Base-by-base conservation (phyloP, 2,113 vertebrate species). In the Megalops atlanticus region DNA sequence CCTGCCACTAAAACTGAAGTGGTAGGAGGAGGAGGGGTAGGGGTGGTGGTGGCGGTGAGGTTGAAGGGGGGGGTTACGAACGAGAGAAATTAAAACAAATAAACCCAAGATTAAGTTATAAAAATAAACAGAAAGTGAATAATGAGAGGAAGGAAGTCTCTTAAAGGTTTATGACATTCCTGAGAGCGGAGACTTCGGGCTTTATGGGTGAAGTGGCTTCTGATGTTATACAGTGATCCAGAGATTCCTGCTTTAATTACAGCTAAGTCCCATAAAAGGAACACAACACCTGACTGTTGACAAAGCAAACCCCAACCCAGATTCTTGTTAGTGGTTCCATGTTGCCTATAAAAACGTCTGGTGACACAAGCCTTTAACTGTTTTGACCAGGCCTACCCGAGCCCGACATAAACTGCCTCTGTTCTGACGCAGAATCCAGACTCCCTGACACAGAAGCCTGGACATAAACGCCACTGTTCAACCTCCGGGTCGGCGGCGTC, bases 121-220 rank as follows among this genome's bases (percentile, higher is more conserved):
- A 95, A 94, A 92, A 89, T 91, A 88, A 92, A 94, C 89, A 92
- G 92, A 95, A 95, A 95, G 93, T 93, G 94, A 93, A 93, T 95
- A 95, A 96, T 94, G 95, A 95, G 95, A 94, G 94, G 94, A 95
- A 94, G 95, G 93, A 95, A 93, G 92, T 93, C 95, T 95, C 95
- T 96, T 96, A 95, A 96, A 96, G 91, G 94, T 97, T 97, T 96
- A 97, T 92, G 92, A 92, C 96, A 95, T 96, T 96, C 96, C 95
- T 95, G 92, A 94, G 94, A 92, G 92, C 90, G 90, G 93, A 93
- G 92, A 81, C 79, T 90, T 92, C 86, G 88, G 88, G 92, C 81
- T 94, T 95, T 95, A 94, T 92, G 93, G 94, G 88, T 91, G 83
- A 89, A 91, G 92, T 92, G 92, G 94, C 93, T 93, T 97, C 95